phyloP scores from a whole-genome alignment of 2,888 invertebrate genomes.

The Linnaemya vulpina region DNA sequence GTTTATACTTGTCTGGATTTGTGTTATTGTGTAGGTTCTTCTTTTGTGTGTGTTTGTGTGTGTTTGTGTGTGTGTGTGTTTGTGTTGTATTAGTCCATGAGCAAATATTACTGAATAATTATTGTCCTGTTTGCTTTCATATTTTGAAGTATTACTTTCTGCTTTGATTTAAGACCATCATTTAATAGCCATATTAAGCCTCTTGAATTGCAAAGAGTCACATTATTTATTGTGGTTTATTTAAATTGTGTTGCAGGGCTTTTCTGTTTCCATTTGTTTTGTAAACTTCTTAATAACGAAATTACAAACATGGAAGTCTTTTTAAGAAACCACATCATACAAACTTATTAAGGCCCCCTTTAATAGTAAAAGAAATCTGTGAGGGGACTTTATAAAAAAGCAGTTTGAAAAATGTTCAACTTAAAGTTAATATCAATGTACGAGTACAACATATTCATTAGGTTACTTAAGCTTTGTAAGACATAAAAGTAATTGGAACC shows the following conservation, averaged over 20 bases:
- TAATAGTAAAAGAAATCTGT: not conserved
- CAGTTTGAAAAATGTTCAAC: constrained; percentile 24
- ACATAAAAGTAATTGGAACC: constrained; percentile 61
- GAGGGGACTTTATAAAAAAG: not conserved
- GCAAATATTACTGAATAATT: constrained; percentile 41
- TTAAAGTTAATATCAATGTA: constrained; percentile 30
- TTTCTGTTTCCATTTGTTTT: constrained; percentile 32
- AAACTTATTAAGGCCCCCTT: constrained; percentile 6
- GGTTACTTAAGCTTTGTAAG: constrained; percentile 38
- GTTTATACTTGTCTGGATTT: not conserved
- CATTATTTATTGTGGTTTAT: constrained; percentile 71
- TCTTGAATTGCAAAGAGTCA: constrained; percentile 67
- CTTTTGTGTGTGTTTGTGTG: not conserved
- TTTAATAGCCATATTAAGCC: constrained; percentile 67
- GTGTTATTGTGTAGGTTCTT: not conserved
- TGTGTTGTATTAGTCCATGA: not conserved
- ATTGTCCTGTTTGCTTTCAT: constrained; percentile 55
- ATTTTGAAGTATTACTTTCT: constrained; percentile 65
- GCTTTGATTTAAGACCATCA: constrained; percentile 65
- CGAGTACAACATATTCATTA: constrained; percentile 46
- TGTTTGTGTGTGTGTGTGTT: not conserved
- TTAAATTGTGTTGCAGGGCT: constrained; percentile 44
- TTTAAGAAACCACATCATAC: constrained; percentile 46
- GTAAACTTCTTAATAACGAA: constrained; percentile 27
- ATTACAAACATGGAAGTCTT: constrained; percentile 15